Percentiles rank a stretch among this genome's conserved stretches.
phyloP scores from a whole-genome alignment of 2,113 vertebrate genomes.

The Sinocyclocheilus rhinocerous region DNA sequence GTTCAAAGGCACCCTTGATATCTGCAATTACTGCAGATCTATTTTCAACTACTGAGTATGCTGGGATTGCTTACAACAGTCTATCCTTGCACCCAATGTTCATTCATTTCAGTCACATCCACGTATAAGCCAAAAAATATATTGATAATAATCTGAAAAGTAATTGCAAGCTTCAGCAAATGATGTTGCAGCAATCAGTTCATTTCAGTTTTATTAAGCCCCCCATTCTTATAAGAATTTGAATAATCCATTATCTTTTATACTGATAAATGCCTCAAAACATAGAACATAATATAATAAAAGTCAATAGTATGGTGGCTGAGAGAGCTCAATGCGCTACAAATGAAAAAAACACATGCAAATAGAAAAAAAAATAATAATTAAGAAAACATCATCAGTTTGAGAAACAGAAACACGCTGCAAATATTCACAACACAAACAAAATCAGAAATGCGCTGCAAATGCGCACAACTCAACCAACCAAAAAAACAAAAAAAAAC shows the following conservation, averaged over 20 bases:
- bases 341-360: no score
- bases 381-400: no score
- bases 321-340: no score
- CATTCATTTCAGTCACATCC: neutral
- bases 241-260: neutral
- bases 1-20: constrained; percentile 68
- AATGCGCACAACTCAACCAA: no score
- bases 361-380: no score
- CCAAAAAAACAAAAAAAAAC: no score
- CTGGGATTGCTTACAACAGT: constrained; percentile 12
- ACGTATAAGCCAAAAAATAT: neutral
- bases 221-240: neutral
- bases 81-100: neutral
- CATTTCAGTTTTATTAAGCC: neutral
- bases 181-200: neutral
- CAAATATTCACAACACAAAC: no score
- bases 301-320: neutral
- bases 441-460: no score
- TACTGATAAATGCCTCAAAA: neutral
- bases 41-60: constrained; percentile 29
- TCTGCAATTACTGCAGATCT: constrained; percentile 46
- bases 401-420: no score
- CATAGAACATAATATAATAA: neutral
- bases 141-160: neutral
- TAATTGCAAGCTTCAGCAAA: neutral